Evolutionary conservation across 2,113 vertebrate genomes (phyloP).

Genomic region (Acinonyx jubatus): DNA sequence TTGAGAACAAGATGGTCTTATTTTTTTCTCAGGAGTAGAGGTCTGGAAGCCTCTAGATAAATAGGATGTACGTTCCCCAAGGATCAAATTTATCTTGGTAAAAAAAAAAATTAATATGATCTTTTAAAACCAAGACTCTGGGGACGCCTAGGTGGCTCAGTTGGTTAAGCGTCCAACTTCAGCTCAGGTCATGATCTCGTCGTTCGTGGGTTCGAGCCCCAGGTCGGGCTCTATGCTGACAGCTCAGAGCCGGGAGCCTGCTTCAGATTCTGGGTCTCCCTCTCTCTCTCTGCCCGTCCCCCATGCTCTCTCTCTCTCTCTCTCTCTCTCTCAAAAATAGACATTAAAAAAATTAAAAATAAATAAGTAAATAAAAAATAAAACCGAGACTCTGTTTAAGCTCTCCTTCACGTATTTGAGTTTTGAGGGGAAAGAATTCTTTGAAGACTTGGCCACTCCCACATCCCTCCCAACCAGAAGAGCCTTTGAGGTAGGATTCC

Average conservation of each 20-base stretch:
- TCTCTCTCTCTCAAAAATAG: too few species aligned
- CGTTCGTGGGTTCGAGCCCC: too few species aligned
- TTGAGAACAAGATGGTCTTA: background rate
- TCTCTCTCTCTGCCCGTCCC: too few species aligned
- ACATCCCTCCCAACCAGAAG: background rate
- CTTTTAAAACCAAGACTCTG: background rate
- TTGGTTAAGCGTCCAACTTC: too few species aligned
- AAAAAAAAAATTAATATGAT: background rate
- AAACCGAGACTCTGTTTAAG: background rate
- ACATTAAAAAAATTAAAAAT: too few species aligned
- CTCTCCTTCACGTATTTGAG: background rate
- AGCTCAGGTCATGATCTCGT: too few species aligned
- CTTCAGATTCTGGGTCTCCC: too few species aligned
- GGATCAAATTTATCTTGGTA: background rate
- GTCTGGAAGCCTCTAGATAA: background rate
- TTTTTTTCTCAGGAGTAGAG: background rate
- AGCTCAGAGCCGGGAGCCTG: too few species aligned
- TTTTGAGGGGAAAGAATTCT: background rate
- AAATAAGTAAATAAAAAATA: background rate
- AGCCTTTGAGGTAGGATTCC: background rate
- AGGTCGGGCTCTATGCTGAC: too few species aligned
- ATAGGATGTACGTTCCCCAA: background rate
- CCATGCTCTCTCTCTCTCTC: too few species aligned
- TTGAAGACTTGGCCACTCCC: background rate
- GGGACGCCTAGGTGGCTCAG: too few species aligned